phyloP scores from a whole-genome alignment of 2,888 invertebrate genomes.

The Pyrochroa serraticornis region DNA sequence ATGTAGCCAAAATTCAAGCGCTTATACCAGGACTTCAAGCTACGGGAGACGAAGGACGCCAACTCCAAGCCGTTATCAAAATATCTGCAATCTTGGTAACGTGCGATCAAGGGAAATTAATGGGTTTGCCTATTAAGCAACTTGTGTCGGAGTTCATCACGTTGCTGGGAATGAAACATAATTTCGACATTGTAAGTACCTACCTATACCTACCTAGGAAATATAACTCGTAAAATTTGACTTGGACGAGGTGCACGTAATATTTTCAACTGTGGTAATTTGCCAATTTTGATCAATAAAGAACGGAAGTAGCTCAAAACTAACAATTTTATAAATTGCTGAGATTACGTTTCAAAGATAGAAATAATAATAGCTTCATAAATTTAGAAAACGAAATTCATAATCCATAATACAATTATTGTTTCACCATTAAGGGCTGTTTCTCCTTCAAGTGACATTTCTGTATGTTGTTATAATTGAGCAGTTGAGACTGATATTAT shows the following conservation, averaged over 20 bases:
- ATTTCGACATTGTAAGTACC: constrained; percentile 92
- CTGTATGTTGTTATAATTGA: background rate
- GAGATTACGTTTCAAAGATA: too few species aligned
- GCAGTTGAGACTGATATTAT: constrained; percentile 11
- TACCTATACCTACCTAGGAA: too few species aligned
- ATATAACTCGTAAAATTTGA: too few species aligned
- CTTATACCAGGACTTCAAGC: constrained; percentile 90
- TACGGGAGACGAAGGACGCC: constrained; percentile 92
- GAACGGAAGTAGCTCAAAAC: too few species aligned
- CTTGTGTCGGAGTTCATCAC: constrained; percentile 94
- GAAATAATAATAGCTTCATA: too few species aligned
- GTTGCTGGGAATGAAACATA: constrained; percentile 94
- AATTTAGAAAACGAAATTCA: too few species aligned
- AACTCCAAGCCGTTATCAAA: constrained; percentile 95
- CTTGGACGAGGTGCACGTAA: too few species aligned
- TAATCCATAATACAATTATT: too few species aligned
- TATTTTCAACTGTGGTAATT: too few species aligned
- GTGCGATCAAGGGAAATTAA: constrained; percentile 98
- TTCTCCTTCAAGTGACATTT: background rate
- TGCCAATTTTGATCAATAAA: too few species aligned
- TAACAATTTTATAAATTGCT: too few species aligned
- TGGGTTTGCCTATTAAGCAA: constrained; percentile 98
- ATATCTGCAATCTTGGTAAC: constrained; percentile 98
- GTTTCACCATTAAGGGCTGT: too few species aligned
- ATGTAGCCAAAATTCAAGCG: constrained; percentile 91